Conservation (phyloP, 1,140 invertebrate species). For the Zaprionus kolodkinae region DNA sequence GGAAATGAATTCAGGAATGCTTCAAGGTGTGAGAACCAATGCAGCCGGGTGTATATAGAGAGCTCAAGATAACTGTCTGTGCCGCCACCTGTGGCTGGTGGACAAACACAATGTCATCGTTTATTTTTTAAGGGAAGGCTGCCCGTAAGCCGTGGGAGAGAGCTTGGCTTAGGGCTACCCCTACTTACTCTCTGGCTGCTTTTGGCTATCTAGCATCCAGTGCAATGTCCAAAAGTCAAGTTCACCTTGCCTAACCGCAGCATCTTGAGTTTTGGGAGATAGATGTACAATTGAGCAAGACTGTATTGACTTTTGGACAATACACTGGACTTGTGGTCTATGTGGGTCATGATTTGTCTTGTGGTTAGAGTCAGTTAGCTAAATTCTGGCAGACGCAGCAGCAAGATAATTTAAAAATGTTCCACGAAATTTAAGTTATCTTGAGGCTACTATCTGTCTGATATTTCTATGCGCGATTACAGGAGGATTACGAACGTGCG, state of each 20-base stretch:
- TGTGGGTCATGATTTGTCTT: constrained; percentile 80
- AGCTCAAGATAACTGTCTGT: constrained; percentile 16
- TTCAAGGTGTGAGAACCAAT: constrained; percentile 55
- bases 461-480: neutral
- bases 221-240: constrained; percentile 4
- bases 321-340: constrained; percentile 59
- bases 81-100: constrained; percentile 62
- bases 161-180: constrained; percentile 50
- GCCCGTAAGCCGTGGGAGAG: constrained; percentile 62
- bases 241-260: neutral
- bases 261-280: constrained; percentile 65
- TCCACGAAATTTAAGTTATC: constrained; percentile 65
- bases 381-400: constrained; percentile 11
- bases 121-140: neutral
- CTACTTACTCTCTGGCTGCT: constrained; percentile 31
- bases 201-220: constrained; percentile 17
- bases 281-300: constrained; percentile 3
- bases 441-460: neutral
- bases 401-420: constrained; percentile 51
- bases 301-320: neutral
- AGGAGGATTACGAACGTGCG: constrained; percentile 8
- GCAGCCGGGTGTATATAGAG: constrained; percentile 12
- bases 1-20: constrained; percentile 82
- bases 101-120: neutral
- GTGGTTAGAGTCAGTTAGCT: constrained; percentile 16